A percentile compares a stretch with the other conserved stretches of the same genome.
Evolutionary conservation across 2,888 invertebrate species (phyloP).

Genomic region (Rugalucina vietnamica): DNA sequence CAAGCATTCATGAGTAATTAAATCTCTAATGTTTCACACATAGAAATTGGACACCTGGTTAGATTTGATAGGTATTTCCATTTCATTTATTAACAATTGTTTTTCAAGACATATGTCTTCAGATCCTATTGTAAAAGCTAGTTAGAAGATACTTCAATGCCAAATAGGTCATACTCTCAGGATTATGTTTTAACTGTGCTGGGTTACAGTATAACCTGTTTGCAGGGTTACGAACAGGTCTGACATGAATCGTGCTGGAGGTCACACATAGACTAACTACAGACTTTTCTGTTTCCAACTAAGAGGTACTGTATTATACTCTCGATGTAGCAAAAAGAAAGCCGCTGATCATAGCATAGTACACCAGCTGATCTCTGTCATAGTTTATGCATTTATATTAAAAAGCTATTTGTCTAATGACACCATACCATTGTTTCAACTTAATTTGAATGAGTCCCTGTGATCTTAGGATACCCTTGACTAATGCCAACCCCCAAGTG

Average conservation of each 20-base stretch:
- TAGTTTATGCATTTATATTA: too few relatives aligned
- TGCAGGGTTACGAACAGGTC: too few relatives aligned
- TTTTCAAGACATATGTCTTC: not conserved
- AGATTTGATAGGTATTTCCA: not conserved
- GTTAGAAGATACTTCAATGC: not conserved
- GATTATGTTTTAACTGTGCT: not conserved
- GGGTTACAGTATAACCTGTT: too few relatives aligned
- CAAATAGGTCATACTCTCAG: not conserved
- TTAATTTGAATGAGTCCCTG: not conserved
- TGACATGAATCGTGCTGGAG: too few relatives aligned
- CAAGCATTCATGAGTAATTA: not conserved
- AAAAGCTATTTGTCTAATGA: too few relatives aligned
- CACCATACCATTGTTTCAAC: too few relatives aligned
- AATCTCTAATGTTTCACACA: not conserved
- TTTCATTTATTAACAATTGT: not conserved
- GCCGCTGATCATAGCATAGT: too few relatives aligned
- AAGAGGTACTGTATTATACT: too few relatives aligned
- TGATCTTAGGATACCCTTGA: not conserved
- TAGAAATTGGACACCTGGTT: not conserved
- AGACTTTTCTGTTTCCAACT: too few relatives aligned
- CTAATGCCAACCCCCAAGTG: conserved; percentile 10
- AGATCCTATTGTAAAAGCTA: not conserved
- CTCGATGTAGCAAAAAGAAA: too few relatives aligned
- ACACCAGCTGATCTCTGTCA: too few relatives aligned
- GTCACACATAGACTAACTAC: too few relatives aligned